Base-by-base conservation (phyloP, 1,140 invertebrate species). In the Hestina assimilis region DNA sequence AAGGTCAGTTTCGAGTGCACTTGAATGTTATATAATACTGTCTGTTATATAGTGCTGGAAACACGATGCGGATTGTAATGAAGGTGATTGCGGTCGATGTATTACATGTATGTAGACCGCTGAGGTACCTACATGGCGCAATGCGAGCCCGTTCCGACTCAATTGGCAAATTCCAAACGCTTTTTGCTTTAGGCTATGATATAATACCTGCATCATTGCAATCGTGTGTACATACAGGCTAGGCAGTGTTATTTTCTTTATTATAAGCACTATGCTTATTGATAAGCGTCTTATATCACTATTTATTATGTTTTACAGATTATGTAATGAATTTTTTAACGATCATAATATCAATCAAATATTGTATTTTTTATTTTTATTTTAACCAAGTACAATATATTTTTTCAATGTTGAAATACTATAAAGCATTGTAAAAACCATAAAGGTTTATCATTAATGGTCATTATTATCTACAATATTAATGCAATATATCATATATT, bases 111-210 rank as follows among this genome's bases (percentile, higher is more conserved):
- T 14, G 19, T 14, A 45, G 24, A 14, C n/a, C n/a, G n/a, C n/a
- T n/a, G 41, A 54, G 42, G 46, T 42, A 42, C n/a, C n/a, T n/a
- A n/a, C 45, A 48, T 57, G 38, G 43, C 24, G 45, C 46, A 57
- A 57, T 17, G 11, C 33, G 33, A 35, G 43, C 12, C 42, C 45
- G 54, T 48, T 57, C 35, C 43, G 38, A 42, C 20, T 42, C 23
- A 19, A 29, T 50, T 17, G 45, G 31, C 45, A 43, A 41, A 38
- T 41, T 15, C 11, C 24, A 24, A 31, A 7, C 0, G 33, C 15
- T 33, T 46, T 47, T 21, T 19, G 41, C 40, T 12, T 17, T 38
- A 35, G 14, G 29, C 1, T 33, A 54, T 45, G 28, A 54, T 54
- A 45, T 54, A 54, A 54, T 54, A 45, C 8, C 14, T 45, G 40